Conservation (phyloP, 2,888 invertebrate genomes). For the Acronicta psi region DNA sequence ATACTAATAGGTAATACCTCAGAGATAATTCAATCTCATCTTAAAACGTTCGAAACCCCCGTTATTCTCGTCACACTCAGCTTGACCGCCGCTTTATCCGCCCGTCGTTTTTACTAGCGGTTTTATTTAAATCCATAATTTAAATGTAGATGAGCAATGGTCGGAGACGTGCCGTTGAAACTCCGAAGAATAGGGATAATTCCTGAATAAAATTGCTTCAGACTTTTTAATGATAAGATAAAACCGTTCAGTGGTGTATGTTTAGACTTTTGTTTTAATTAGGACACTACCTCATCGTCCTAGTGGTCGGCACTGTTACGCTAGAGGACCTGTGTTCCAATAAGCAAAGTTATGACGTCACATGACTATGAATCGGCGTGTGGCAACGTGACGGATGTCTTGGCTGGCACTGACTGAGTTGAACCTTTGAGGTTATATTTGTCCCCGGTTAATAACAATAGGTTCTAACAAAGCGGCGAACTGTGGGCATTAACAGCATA, state of each 20-base stretch:
- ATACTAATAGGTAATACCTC: no score
- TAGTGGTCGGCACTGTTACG: no score
- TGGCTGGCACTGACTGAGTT: no score
- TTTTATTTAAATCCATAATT: constrained; percentile 83
- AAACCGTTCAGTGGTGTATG: constrained; percentile 2
- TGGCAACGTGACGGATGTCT: no score
- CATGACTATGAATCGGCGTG: no score
- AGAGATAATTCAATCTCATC: no score
- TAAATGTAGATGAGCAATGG: constrained; percentile 78
- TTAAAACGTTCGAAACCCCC: constrained; percentile 17
- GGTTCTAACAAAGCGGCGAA: no score
- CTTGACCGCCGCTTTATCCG: constrained; percentile 42
- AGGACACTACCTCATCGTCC: not conserved
- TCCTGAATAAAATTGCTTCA: constrained; percentile 56
- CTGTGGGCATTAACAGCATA: no score
- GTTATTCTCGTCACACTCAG: not conserved
- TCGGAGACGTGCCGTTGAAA: constrained; percentile 42
- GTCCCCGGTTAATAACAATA: no score
- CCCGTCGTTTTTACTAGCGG: constrained; percentile 67
- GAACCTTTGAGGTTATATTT: no score
- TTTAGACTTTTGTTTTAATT: not conserved
- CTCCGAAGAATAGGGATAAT: constrained; percentile 61
- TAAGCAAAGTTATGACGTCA: no score
- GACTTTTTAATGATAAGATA: constrained; percentile 30
- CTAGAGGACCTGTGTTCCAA: no score